These are phyloP conservation scores for Sipha flava DNA, from an alignment of 1,140 invertebrate genomes.

Conservation along the genomic window DNA sequence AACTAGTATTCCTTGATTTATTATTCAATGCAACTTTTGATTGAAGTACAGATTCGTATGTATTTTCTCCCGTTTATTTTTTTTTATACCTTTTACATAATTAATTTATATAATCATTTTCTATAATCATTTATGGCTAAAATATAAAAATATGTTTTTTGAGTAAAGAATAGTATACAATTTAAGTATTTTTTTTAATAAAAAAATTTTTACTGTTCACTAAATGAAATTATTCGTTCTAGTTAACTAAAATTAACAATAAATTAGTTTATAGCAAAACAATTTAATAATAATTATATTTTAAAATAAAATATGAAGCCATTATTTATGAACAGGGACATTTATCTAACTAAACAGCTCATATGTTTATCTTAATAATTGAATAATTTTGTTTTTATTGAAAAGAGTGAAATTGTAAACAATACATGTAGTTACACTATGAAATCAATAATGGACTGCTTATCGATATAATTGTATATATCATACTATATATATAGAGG, in stretches of 20 bases:
- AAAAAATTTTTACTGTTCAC: not conserved
- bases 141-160: not conserved
- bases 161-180: not conserved
- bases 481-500: not conserved
- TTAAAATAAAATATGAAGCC: not conserved
- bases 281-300: too few relatives aligned
- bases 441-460: not conserved
- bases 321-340: not conserved
- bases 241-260: too few relatives aligned
- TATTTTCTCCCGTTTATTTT: not conserved
- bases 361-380: not conserved
- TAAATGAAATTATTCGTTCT: too few relatives aligned
- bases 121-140: not conserved
- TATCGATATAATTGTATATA: not conserved
- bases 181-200: not conserved
- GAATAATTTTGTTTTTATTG: not conserved
- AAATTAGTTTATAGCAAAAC: too few relatives aligned
- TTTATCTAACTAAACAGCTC: not conserved
- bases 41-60: not conserved
- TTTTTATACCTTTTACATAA: not conserved
- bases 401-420: not conserved
- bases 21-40: conserved; percentile 3
- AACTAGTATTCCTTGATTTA: not conserved
- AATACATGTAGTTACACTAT: not conserved
- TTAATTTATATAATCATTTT: not conserved